Base-by-base conservation (phyloP, 2,797 vertebrate species). In the Coregonus suidteri region DNA sequence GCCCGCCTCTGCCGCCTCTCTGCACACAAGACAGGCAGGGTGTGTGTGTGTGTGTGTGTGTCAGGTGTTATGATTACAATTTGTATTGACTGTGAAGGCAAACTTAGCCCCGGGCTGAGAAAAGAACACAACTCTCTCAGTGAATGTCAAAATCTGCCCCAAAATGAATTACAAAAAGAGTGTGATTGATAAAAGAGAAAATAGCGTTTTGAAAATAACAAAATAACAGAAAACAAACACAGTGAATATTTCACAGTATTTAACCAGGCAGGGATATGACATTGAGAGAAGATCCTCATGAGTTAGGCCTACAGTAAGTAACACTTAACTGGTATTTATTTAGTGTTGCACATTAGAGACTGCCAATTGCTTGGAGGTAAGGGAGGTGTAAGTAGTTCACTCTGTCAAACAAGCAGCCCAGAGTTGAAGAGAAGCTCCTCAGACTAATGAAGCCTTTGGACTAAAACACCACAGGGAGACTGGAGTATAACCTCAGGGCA, bases 71-170 rank as follows among this genome's bases (percentile, higher is more conserved):
- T 90, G 91, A 90, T 92, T 93, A 95, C 91, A 88, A 90, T 91
- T 87, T 93, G 90, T 93, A 94, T 93, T 92, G 93, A 94, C 91
- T 91, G 88, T 82, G 89, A 93, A 92, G 88, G 87, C 88, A 87
- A 91, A 86, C 90, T 90, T 86, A 87, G 92, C 82, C 76, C 54
- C 70, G 75, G 56, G 84, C 83, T 34, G 65, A 66, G 71, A 72
- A 73, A 52, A 73, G 71, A 81, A 73, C 59, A 66, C 67, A 77
- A 71, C 47, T 69, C 41, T 76, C 74, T 77, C 75, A 79, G 75
- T 72, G 72, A 71, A 70, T 15, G 77, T 65, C 62, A 41, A 70
- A 54, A n/a, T 66, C 65, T 59, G 31, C 77, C 69, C 82, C n/a
- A 37, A 51, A 78, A 73, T 67, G 15, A 82, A 78, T 41, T 75